Conservation (phyloP, 2,888 invertebrate species). For the Stictocephala bisonia region DNA sequence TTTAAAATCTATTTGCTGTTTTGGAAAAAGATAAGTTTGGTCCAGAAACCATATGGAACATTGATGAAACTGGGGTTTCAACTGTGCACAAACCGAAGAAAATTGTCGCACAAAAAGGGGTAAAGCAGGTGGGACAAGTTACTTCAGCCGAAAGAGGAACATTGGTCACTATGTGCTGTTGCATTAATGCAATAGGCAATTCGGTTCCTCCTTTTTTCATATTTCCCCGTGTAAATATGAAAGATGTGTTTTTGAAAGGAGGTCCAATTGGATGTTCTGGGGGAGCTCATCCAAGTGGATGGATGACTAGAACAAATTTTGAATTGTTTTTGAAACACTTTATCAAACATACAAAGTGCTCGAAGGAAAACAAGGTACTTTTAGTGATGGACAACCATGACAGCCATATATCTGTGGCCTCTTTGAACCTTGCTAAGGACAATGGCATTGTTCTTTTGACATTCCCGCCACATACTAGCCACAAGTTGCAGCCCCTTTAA, state of each 20-base stretch:
- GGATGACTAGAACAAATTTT: conserved; percentile 28
- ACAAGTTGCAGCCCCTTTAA: conserved; percentile 43
- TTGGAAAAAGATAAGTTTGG: conserved; percentile 43
- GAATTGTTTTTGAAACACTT: conserved; percentile 32
- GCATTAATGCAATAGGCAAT: conserved; percentile 32
- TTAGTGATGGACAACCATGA: conserved; percentile 45
- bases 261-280: neutral
- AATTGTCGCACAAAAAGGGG: conserved; percentile 36
- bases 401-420: neutral
- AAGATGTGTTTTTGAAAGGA: too few species aligned
- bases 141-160: conserved; percentile 43
- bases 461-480: conserved; percentile 32
- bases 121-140: conserved; percentile 6
- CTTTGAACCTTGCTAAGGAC: conserved; percentile 15
- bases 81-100: conserved; percentile 40
- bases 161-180: conserved; percentile 1
- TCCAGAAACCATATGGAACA: conserved; percentile 42
- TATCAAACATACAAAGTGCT: conserved; percentile 10
- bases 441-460: conserved; percentile 39
- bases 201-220: conserved; percentile 37
- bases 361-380: conserved; percentile 13
- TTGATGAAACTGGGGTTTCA: conserved; percentile 46
- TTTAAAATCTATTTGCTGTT: conserved; percentile 11
- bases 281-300: neutral
- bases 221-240: conserved; percentile 38